Evolutionary conservation across 2,797 vertebrate species (phyloP), one percentile per base, ranked within the genome.

Genomic region (Poecilia picta): DNA sequence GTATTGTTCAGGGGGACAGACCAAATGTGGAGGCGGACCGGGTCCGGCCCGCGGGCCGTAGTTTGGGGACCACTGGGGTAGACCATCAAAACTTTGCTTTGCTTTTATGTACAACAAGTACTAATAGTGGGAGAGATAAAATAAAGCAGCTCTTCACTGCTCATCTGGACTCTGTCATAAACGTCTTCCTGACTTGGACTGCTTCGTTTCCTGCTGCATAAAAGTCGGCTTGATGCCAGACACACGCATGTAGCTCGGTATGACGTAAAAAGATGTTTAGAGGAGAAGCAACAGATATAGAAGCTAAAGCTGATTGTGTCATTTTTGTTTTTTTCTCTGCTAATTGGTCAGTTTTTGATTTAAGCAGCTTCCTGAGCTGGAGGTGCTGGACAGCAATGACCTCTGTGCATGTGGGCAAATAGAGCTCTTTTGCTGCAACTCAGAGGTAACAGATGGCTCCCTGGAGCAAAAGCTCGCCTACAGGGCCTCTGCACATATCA

Each of bases 361-460:
- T 11, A 81, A 49, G 36, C 1, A 43, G 41, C n/a, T 12, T 77
- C 59, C 39, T 81, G 20, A 16, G 31, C 2, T 28, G 43, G 49
- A 51, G 59, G 10, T 72, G 39, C 57, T 33, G 33, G 31, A 82
- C 59, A 78, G 77, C 78, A 36, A 75, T 0, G 13, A 84, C 64
- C 11, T 47, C 51, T 74, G 66, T 72, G 55, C 55, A 81, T 51
- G 20, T 12, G 51, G 86, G 62, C 87, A 78, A 88, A 75, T 81
- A 78, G 39, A 76, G 79, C 73, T 82, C 64, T 23, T 81, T 66
- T 41, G 46, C 87, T 80, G 81, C 79, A 88, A 87, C 88, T 80
- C 57, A 0, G 59, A 78, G 75, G 86, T 68, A 93, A 94, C 95
- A 96, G 94, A 96, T 96, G 95, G 94, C 87, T 93, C 89, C 83